These are phyloP conservation scores for Prunella fulvescens DNA, from an alignment of 2,113 vertebrate species.

Conservation along the genomic window DNA sequence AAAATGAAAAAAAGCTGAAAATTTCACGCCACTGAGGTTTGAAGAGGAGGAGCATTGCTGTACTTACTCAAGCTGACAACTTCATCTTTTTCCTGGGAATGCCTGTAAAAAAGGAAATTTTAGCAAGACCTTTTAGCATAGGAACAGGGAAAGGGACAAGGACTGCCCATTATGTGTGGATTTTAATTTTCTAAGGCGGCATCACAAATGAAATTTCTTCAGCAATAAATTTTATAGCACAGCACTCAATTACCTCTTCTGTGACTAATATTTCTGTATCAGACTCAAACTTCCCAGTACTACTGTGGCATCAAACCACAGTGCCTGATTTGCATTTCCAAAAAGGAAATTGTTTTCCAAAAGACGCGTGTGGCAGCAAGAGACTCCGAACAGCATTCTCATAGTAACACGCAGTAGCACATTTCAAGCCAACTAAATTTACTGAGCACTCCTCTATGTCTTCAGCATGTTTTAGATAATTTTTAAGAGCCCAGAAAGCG, in stretches of 20 bases:
- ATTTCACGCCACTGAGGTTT: not conserved
- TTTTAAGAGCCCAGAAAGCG: slow-evolving; percentile 1
- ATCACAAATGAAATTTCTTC: not conserved
- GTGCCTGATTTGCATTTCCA: not conserved
- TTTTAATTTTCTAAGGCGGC: not conserved
- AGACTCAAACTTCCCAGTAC: not conserved
- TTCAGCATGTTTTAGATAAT: slow-evolving; percentile 15
- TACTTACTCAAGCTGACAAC: not conserved
- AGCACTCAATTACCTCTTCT: not conserved
- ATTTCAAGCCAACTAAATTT: slow-evolving; percentile 45
- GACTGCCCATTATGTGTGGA: accelerated
- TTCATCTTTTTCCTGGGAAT: not conserved
- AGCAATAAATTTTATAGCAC: not conserved
- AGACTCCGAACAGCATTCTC: not conserved
- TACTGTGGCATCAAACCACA: not conserved
- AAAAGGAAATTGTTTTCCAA: not conserved
- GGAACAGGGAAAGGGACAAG: not conserved
- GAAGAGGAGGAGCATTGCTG: not conserved
- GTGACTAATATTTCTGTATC: not conserved
- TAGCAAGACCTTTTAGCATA: not conserved
- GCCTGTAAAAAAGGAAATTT: not conserved
- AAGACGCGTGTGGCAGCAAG: not conserved
- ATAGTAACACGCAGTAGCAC: slow-evolving; percentile 11
- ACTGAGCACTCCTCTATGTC: slow-evolving; percentile 11
- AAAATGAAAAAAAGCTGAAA: not conserved